phyloP scores from a whole-genome alignment of 2,113 vertebrate species.

The Cephalopterus ornatus region DNA sequence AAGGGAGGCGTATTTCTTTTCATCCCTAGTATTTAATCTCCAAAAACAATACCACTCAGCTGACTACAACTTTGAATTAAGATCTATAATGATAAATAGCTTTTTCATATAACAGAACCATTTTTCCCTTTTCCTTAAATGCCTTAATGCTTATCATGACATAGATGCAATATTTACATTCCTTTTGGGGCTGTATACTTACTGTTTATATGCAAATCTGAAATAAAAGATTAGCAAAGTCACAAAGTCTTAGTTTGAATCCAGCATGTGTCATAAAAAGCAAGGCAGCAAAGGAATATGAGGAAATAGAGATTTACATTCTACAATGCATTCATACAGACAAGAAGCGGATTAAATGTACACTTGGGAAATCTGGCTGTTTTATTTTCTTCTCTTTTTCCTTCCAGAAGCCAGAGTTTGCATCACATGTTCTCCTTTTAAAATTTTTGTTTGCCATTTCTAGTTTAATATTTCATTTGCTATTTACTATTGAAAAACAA shows the following conservation, averaged over 20 bases:
- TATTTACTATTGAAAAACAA: not conserved
- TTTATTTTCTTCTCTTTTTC: not conserved
- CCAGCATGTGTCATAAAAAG: not conserved
- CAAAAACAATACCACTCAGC: not conserved
- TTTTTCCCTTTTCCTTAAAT: not conserved
- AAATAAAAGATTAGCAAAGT: not conserved
- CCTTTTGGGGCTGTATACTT: not conserved
- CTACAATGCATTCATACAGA: not conserved
- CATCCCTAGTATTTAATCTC: not conserved
- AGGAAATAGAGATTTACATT: not conserved
- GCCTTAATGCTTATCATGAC: not conserved
- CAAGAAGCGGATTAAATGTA: not conserved
- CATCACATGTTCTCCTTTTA: not conserved
- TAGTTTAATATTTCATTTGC: not conserved
- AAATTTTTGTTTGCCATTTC: not conserved
- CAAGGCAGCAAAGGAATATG: not conserved
- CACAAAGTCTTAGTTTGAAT: not conserved
- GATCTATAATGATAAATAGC: not conserved
- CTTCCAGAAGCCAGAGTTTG: not conserved
- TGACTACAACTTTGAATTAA: not conserved
- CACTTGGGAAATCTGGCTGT: not conserved
- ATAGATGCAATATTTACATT: not conserved
- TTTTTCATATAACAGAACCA: not conserved
- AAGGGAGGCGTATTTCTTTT: not conserved
- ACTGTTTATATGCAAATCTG: not conserved